Conservation (phyloP, 2,113 vertebrate species). For the Bungarus multicinctus region DNA sequence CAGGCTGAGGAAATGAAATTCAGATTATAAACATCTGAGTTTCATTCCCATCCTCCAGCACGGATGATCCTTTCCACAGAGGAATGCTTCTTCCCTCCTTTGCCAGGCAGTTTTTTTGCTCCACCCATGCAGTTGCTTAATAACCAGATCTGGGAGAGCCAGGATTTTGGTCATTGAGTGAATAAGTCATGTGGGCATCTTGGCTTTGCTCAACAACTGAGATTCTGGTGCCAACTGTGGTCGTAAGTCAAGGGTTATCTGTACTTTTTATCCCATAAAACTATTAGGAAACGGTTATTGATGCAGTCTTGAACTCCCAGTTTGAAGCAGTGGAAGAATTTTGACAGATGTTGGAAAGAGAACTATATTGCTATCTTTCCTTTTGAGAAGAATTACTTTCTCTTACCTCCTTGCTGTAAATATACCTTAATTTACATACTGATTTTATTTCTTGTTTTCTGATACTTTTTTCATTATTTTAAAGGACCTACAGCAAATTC, state of each 20-base stretch:
- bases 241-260: neutral
- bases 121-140: neutral
- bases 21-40: no score
- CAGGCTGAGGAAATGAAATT: no score
- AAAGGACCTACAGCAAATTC: neutral
- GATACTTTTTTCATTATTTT: neutral
- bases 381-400: neutral
- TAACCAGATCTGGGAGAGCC: neutral
- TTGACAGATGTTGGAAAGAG: neutral
- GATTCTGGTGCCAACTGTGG: neutral
- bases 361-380: neutral
- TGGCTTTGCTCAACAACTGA: neutral
- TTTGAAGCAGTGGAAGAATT: neutral
- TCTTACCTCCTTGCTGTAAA: neutral
- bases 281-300: neutral
- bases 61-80: neutral
- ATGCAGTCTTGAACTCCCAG: neutral
- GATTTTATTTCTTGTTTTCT: neutral
- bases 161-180: neutral
- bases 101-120: neutral
- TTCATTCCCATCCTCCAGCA: neutral
- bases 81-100: neutral
- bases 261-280: neutral
- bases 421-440: neutral
- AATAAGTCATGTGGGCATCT: neutral